These are phyloP conservation scores for Solea solea DNA, from an alignment of 2,113 vertebrate species.

Conservation along the genomic window DNA sequence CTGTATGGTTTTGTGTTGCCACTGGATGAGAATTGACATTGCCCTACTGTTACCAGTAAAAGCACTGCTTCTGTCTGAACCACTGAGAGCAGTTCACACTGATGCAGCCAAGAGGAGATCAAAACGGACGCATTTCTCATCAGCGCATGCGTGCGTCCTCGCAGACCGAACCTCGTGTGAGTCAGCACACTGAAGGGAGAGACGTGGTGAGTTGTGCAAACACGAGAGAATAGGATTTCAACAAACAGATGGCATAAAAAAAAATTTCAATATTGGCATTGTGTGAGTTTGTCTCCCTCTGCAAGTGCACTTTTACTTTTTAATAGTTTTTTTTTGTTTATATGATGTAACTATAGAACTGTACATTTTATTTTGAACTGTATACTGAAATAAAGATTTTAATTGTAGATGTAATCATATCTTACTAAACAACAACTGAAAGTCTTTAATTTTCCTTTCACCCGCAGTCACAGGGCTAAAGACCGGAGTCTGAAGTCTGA, in stretches of 20 bases:
- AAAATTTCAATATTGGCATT: slow-evolving; percentile 29
- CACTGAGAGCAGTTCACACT: slow-evolving; percentile 18
- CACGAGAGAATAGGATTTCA: slow-evolving; percentile 12
- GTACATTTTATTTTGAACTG: slow-evolving; percentile 77
- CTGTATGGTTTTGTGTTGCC: slow-evolving; percentile 18
- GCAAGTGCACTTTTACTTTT: slow-evolving; percentile 84
- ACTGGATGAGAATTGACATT: slow-evolving; percentile 32
- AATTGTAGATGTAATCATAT: slow-evolving; percentile 66
- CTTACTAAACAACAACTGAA: slow-evolving; percentile 75
- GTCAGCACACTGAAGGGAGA: slow-evolving; percentile 27
- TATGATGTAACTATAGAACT: slow-evolving; percentile 80
- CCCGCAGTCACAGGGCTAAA: background rate
- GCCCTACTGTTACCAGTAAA: slow-evolving; percentile 23
- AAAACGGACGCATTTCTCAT: slow-evolving; percentile 34
- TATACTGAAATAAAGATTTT: slow-evolving; percentile 73
- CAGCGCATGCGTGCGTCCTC: slow-evolving; percentile 14
- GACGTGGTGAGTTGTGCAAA: slow-evolving; percentile 9
- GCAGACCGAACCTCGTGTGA: slow-evolving; percentile 32
- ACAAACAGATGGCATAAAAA: slow-evolving; percentile 29
- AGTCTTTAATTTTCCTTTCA: slow-evolving; percentile 4
- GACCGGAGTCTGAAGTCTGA: background rate
- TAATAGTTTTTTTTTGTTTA: slow-evolving; percentile 60
- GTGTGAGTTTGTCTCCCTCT: slow-evolving; percentile 60
- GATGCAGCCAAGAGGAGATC: slow-evolving; percentile 27
- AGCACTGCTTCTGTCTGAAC: slow-evolving; percentile 25